Conservation (phyloP, 2,113 vertebrate genomes). For the Sminthopsis crassicaudata region DNA sequence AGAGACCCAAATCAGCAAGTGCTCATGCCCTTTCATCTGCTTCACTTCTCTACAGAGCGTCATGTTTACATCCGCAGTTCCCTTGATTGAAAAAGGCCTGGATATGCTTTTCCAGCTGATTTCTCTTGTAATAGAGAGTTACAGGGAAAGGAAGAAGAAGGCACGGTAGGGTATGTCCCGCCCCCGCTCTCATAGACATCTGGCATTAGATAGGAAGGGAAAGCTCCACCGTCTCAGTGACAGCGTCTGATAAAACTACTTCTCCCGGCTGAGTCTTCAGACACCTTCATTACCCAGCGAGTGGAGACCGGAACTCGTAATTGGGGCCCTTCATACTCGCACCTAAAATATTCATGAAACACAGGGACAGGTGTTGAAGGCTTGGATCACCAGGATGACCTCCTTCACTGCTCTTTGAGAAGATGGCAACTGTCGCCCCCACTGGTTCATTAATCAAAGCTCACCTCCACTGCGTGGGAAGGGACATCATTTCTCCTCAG, state of each 20-base stretch:
- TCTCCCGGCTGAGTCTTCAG: background rate
- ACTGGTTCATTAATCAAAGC: background rate
- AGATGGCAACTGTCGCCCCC: background rate
- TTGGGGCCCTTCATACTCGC: background rate
- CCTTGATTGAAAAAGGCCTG: background rate
- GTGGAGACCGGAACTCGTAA: background rate
- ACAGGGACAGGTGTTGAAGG: background rate
- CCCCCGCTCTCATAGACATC: background rate
- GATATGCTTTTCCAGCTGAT: background rate
- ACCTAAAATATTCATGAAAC: background rate
- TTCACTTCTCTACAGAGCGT: background rate
- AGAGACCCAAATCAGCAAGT: background rate
- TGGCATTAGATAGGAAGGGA: background rate
- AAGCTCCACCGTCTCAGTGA: background rate
- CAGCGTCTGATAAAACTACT: background rate
- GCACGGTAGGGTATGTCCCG: background rate
- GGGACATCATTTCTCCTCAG: background rate
- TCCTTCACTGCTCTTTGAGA: background rate
- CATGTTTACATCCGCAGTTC: background rate
- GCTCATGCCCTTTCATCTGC: background rate
- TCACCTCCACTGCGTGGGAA: background rate
- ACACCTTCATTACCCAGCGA: background rate
- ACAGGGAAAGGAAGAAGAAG: background rate
- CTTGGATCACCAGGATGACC: background rate
- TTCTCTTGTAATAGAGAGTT: background rate